These are phyloP conservation scores for Xenus cinereus DNA, from an alignment of 2,113 vertebrate genomes.

Conservation along the genomic window DNA sequence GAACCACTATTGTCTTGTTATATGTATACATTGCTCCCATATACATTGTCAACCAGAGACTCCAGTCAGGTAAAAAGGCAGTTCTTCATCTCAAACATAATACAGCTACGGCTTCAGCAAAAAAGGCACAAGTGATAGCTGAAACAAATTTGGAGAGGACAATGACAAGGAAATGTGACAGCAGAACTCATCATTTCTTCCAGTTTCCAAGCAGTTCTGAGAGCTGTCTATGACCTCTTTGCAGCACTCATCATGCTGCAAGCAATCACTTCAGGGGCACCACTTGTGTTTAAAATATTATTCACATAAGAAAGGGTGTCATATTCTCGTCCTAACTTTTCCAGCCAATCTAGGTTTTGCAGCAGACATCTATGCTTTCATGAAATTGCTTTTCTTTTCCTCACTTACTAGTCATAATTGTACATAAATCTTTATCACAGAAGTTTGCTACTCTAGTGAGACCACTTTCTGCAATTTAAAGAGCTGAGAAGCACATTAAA, in stretches of 20 bases:
- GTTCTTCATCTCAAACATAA: not conserved
- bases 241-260: not conserved
- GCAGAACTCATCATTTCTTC: not conserved
- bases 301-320: not conserved
- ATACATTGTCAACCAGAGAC: not conserved
- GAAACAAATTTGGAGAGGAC: not conserved
- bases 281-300: not conserved
- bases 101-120: not conserved
- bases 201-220: not conserved
- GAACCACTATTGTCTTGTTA: not conserved
- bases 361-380: not conserved
- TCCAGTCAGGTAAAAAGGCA: not conserved
- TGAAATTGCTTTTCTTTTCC: not conserved
- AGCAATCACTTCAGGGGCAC: not conserved
- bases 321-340: not conserved
- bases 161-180: not conserved
- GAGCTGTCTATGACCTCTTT: not conserved
- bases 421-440: conserved; percentile 22
- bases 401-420: not conserved
- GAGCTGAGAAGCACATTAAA: not conserved
- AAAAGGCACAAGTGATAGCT: not conserved
- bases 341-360: not conserved
- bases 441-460: conserved; percentile 5
- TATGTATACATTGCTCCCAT: not conserved
- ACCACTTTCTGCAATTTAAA: conserved; percentile 11